Evolutionary conservation across 2,888 invertebrate species (phyloP).

Genomic region (Steromphala cineraria): DNA sequence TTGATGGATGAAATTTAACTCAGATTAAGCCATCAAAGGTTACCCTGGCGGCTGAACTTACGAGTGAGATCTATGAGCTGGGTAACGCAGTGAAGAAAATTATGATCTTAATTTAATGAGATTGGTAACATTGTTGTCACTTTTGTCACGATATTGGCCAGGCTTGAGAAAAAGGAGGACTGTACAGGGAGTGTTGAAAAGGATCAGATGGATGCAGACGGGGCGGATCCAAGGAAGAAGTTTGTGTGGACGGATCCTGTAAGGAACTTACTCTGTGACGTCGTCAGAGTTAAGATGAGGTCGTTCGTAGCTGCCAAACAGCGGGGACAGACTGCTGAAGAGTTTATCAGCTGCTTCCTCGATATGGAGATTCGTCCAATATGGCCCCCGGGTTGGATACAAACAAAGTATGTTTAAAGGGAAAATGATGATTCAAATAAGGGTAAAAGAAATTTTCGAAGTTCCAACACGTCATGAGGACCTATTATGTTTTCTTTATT

Average conservation of each 20-base stretch:
- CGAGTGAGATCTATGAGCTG: no score
- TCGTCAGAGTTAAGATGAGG: constrained; percentile 75
- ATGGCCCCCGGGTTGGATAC: constrained; percentile 84
- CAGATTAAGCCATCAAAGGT: no score
- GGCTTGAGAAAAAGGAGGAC: constrained; percentile 37
- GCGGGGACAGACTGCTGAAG: constrained; percentile 74
- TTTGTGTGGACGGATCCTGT: constrained; percentile 85
- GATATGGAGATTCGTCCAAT: constrained; percentile 80
- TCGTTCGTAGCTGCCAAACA: constrained; percentile 76
- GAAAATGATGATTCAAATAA: no score
- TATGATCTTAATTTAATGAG: no score
- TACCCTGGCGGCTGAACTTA: no score
- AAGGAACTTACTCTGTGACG: constrained; percentile 71
- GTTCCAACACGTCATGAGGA: no score
- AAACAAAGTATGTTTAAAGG: constrained; percentile 73
- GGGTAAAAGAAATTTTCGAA: no score
- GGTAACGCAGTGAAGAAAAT: no score
- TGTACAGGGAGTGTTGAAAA: constrained; percentile 74
- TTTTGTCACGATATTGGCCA: no score
- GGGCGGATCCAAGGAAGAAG: constrained; percentile 81
- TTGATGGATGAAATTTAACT: no score
- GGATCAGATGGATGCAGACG: constrained; percentile 47
- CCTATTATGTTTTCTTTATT: no score
- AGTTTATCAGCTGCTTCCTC: constrained; percentile 79
- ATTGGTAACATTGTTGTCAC: no score